phyloP scores from a whole-genome alignment of 2,113 vertebrate genomes.

The Myotis brandtii region DNA sequence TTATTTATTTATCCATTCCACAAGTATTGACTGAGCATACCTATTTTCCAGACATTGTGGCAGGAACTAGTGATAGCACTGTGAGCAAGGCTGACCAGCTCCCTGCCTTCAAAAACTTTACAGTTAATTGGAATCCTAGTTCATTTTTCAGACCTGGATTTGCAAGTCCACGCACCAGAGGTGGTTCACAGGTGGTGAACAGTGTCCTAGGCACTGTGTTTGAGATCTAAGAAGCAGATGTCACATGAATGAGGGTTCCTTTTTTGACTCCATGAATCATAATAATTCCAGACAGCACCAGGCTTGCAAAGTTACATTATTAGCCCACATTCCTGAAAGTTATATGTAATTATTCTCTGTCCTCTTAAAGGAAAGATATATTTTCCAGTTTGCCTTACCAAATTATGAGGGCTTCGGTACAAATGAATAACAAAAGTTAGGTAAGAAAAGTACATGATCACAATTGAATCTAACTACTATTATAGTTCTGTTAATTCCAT shows the following conservation, averaged over 20 bases:
- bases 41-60: not conserved
- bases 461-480: not conserved
- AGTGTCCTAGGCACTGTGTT: not conserved
- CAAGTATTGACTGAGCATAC: not conserved
- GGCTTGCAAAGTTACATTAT: conserved; percentile 2
- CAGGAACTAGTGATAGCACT: not conserved
- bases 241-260: not conserved
- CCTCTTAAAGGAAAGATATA: conserved; percentile 12
- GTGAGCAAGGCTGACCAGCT: not conserved
- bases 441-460: not conserved
- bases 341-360: conserved; percentile 23
- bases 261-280: conserved; percentile 9
- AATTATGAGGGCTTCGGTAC: not conserved
- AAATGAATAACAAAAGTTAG: conserved; percentile 8
- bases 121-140: not conserved
- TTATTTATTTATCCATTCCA: not conserved
- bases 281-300: not conserved
- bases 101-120: not conserved
- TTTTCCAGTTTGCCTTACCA: conserved; percentile 1
- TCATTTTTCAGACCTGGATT: not conserved
- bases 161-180: not conserved
- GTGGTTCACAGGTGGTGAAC: not conserved
- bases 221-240: not conserved
- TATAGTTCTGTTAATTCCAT: not conserved
- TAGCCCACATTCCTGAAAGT: not conserved